These are phyloP conservation scores for Aleiodes leptofemur DNA, from an alignment of 2,888 invertebrate genomes.

Conservation along the genomic window DNA sequence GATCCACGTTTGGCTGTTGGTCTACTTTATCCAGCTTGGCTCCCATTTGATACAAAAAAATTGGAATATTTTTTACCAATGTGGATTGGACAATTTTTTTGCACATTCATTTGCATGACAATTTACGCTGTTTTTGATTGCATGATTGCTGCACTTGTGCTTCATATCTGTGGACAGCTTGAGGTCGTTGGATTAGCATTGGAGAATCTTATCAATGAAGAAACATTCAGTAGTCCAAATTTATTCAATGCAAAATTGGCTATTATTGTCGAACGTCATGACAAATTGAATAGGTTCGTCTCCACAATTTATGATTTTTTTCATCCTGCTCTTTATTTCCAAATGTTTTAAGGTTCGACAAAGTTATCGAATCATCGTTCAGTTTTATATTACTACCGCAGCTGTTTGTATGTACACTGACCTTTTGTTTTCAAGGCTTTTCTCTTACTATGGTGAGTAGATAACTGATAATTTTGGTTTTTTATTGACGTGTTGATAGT, in stretches of 20 bases:
- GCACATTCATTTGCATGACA: constrained; percentile 58
- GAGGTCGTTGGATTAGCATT: constrained; percentile 45
- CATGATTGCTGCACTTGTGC: constrained; percentile 60
- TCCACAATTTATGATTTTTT: neutral
- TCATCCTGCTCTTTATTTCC: neutral
- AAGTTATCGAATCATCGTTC: constrained; percentile 26
- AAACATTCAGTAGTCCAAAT: neutral
- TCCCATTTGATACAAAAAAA: constrained; percentile 60
- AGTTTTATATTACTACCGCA: constrained; percentile 33
- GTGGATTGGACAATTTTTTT: constrained; percentile 60
- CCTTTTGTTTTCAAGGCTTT: constrained; percentile 41
- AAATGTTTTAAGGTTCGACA: neutral
- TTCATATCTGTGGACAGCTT: constrained; percentile 66
- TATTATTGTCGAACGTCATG: constrained; percentile 53
- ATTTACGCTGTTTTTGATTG: constrained; percentile 62
- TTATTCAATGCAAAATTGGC: constrained; percentile 36
- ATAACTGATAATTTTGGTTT: too few relatives aligned
- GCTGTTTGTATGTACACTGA: constrained; percentile 32
- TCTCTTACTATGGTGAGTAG: constrained; percentile 23
- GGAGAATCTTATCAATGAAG: constrained; percentile 45
- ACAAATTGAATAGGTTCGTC: constrained; percentile 54
- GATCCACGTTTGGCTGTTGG: constrained; percentile 53
- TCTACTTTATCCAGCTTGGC: constrained; percentile 53
- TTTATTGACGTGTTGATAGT: too few relatives aligned
- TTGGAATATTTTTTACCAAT: constrained; percentile 61